Evolutionary conservation across 2,113 vertebrate species (phyloP).

Genomic region (Platichthys flesus): DNA sequence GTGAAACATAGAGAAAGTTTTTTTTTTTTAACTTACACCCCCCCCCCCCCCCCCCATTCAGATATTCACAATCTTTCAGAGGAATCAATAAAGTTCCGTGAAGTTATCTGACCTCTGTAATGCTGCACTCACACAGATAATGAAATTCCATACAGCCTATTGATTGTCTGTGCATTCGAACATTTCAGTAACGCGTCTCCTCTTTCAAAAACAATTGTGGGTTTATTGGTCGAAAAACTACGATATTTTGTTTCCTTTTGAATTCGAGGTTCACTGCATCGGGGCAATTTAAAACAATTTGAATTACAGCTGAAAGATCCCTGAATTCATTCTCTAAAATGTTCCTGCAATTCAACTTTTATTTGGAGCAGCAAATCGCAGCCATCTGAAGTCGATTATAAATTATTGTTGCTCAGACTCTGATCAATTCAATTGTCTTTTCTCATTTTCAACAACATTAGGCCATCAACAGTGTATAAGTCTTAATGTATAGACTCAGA

Average conservation of each 20-base stretch:
- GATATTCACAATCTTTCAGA: conserved; percentile 85
- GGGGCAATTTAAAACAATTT: not conserved
- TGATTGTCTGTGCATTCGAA: conserved; percentile 91
- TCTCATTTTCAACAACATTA: not conserved
- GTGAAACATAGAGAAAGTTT: conserved; percentile 72
- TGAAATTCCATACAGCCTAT: conserved; percentile 85
- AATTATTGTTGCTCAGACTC: not conserved
- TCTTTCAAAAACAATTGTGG: conserved; percentile 76
- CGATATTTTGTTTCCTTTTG: not conserved
- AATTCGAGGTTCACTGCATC: not conserved
- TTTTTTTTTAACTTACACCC: conserved; percentile 47
- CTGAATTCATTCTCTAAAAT: not conserved
- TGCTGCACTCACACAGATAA: conserved; percentile 86
- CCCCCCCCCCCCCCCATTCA: conserved; percentile 18
- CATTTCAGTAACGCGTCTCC: conserved; percentile 80
- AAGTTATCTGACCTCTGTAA: conserved; percentile 90
- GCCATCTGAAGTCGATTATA: not conserved
- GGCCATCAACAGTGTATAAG: not conserved
- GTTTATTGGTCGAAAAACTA: conserved; percentile 53
- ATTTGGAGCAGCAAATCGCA: not conserved
- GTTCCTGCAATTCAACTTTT: not conserved
- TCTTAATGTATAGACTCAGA: not conserved
- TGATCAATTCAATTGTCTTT: not conserved
- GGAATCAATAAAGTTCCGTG: conserved; percentile 84
- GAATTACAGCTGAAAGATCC: not conserved